These are phyloP conservation scores for Ptilorrhoa leucosticta DNA, from an alignment of 2,113 vertebrate species.

Conservation along the genomic window DNA sequence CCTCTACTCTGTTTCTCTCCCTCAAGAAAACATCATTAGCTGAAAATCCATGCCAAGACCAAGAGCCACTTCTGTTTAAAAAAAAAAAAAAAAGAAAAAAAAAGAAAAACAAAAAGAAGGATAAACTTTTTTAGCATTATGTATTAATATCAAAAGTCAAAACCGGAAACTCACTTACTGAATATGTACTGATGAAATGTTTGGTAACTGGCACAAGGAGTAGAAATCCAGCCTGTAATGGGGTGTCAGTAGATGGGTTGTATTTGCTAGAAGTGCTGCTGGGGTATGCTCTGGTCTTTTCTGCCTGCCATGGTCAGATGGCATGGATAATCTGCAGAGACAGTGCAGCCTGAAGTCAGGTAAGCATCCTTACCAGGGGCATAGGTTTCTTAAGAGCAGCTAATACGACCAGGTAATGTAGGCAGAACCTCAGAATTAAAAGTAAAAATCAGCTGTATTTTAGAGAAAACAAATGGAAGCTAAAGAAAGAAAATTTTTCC, in stretches of 20 bases:
- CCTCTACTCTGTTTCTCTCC: neutral
- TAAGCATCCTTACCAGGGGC: neutral
- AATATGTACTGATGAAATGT: neutral
- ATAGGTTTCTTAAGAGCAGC: neutral
- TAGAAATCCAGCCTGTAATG: neutral
- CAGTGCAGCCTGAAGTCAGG: neutral
- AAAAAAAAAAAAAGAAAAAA: neutral
- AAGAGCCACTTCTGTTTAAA: neutral
- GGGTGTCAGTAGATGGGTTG: neutral
- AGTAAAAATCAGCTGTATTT: neutral
- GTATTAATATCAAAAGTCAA: neutral
- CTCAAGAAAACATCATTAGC: neutral
- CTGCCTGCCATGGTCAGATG: neutral
- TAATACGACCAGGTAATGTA: neutral
- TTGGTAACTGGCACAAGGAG: neutral
- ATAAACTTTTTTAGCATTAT: neutral
- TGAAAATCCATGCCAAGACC: neutral
- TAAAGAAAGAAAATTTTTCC: conserved; percentile 16
- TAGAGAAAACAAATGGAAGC: conserved; percentile 18
- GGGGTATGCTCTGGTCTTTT: neutral
- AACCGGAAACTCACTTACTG: rapidly evolving
- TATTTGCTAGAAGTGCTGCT: neutral
- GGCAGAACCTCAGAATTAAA: neutral
- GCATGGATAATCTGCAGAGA: neutral
- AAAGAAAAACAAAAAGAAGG: neutral